Percentiles rank a stretch among this genome's conserved stretches.
phyloP scores from a whole-genome alignment of 2,113 vertebrate genomes.

The Polypterus senegalus region DNA sequence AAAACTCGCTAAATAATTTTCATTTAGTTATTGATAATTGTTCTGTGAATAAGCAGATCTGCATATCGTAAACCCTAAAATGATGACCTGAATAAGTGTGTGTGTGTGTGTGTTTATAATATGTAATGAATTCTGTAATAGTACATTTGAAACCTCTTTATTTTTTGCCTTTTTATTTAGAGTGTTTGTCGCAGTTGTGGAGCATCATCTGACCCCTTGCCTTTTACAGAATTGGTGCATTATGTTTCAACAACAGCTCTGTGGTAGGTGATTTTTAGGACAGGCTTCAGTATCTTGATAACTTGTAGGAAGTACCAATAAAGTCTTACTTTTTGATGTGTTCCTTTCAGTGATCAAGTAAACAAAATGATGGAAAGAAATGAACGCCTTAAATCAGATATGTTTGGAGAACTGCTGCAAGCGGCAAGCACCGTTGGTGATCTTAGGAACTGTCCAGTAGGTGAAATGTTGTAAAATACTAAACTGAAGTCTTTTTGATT shows the following conservation, averaged over 20 bases:
- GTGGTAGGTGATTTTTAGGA: constrained; percentile 59
- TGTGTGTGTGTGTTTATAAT: constrained; percentile 8
- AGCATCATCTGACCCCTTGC: constrained; percentile 87
- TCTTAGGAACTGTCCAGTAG: constrained; percentile 85
- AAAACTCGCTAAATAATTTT: too few species aligned
- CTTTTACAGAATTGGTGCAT: constrained; percentile 90
- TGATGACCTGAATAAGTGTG: constrained; percentile 3
- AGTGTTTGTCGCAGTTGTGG: constrained; percentile 89
- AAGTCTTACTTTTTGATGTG: neutral
- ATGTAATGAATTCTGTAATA: neutral
- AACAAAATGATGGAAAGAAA: constrained; percentile 69
- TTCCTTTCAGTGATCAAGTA: constrained; percentile 65
- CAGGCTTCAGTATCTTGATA: too few species aligned
- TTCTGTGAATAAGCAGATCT: too few species aligned
- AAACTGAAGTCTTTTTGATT: too few species aligned
- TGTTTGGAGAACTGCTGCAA: constrained; percentile 83
- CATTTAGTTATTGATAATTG: too few species aligned
- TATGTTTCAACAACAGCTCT: constrained; percentile 93
- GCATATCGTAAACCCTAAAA: too few species aligned
- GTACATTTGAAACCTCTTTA: neutral
- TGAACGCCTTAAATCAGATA: constrained; percentile 70
- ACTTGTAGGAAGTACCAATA: too few species aligned
- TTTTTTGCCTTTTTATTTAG: constrained; percentile 37
- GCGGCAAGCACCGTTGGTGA: constrained; percentile 83
- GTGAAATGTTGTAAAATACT: constrained; percentile 22